Conservation (phyloP, 1,140 invertebrate genomes). For the Drosophila carrolli region DNA sequence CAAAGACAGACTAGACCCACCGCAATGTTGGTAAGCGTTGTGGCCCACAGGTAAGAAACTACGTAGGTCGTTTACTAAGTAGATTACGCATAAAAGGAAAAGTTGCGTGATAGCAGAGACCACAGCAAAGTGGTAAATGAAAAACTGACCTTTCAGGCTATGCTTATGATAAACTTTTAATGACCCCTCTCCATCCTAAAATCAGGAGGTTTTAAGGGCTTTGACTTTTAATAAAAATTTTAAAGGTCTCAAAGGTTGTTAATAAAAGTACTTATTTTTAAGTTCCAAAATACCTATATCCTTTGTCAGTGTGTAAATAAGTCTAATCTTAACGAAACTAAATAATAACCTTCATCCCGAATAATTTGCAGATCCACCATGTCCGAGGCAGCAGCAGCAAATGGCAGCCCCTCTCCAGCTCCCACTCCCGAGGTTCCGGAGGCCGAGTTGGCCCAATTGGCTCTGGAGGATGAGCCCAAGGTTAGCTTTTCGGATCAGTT, state of each 20-base stretch:
- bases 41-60: conserved; percentile 60
- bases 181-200: too few species aligned
- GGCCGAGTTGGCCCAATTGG: conserved; percentile 72
- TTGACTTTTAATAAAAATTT: too few species aligned
- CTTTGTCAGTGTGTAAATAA: not conserved
- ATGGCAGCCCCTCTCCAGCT: conserved; percentile 59
- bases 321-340: too few species aligned
- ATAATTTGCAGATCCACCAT: conserved; percentile 51
- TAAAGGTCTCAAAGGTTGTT: too few species aligned
- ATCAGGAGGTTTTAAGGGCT: too few species aligned
- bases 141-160: conserved; percentile 22
- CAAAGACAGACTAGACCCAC: conserved; percentile 21
- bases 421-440: conserved; percentile 62
- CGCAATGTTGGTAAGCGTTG: conserved; percentile 61
- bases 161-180: conserved; percentile 6
- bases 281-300: too few species aligned
- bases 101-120: not conserved
- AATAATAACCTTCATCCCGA: not conserved
- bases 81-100: conserved; percentile 2
- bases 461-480: conserved; percentile 75
- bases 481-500: conserved; percentile 85
- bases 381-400: conserved; percentile 72
- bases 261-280: too few species aligned
- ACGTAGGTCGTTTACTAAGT: conserved; percentile 19
- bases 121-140: not conserved